Evolutionary conservation across 2,797 vertebrate species (phyloP).

Genomic region (Oryzias dopingdopingensis): DNA sequence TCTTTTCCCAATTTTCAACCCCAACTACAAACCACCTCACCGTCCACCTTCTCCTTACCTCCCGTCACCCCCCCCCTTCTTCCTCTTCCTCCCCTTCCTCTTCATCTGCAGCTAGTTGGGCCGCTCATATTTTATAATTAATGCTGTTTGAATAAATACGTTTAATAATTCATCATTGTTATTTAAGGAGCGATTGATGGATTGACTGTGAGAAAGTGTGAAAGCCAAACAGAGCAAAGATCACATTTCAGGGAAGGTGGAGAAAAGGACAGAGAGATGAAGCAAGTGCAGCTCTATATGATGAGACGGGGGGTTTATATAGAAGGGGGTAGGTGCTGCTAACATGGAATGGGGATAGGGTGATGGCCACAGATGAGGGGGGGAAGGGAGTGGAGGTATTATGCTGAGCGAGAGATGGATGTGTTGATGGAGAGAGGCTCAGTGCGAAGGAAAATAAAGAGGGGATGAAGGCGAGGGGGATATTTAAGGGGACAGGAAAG

Average conservation of each 20-base stretch:
- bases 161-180: constrained; percentile 72
- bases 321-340: constrained; percentile 41
- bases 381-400: constrained; percentile 63
- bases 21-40: constrained; percentile 40
- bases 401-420: constrained; percentile 61
- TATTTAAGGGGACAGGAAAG: constrained; percentile 67
- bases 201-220: constrained; percentile 43
- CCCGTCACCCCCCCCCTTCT: constrained; percentile 7
- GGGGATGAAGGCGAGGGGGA: constrained; percentile 36
- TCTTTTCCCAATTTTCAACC: constrained; percentile 45
- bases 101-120: constrained; percentile 15
- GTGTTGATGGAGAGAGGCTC: constrained; percentile 53
- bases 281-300: constrained; percentile 20
- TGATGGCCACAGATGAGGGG: constrained; percentile 50
- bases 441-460: constrained; percentile 11
- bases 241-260: constrained; percentile 23
- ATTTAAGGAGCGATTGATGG: constrained; percentile 63
- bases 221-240: constrained; percentile 42
- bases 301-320: constrained; percentile 41
- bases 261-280: constrained; percentile 32
- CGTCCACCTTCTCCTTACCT: constrained; percentile 25
- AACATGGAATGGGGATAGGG: constrained; percentile 49
- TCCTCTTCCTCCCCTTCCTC: constrained; percentile 10
- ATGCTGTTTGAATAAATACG: constrained; percentile 75
- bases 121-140: constrained; percentile 67